Evolutionary conservation across 64 coral and sea anemone species (phyloP).

Genomic region (Stichodactyla mertensii): DNA sequence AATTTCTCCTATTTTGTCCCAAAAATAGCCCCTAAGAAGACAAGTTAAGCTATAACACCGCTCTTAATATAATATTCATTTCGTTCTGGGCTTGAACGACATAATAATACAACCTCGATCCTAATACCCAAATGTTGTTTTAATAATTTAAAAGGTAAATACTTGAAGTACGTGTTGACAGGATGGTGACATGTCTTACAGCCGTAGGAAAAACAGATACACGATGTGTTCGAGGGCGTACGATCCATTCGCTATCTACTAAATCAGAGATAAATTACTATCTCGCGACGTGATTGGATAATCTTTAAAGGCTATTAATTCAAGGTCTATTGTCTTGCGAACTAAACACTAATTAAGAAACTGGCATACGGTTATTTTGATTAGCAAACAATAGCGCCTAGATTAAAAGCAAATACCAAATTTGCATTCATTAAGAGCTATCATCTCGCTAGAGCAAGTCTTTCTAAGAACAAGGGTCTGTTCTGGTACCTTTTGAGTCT

Average conservation of each 20-base stretch:
- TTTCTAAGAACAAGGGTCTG: not conserved
- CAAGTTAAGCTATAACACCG: not conserved
- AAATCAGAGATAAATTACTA: not conserved
- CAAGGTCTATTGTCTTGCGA: conserved; percentile 75
- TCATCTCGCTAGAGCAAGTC: conserved; percentile 3
- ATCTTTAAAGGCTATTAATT: conserved; percentile 85
- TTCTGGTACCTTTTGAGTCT: not conserved
- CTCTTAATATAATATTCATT: not conserved
- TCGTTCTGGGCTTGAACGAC: not conserved
- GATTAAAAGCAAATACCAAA: conserved; percentile 97
- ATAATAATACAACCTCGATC: no score
- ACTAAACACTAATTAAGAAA: conserved; percentile 99
- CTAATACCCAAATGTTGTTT: not conserved
- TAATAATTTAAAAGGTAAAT: conserved; percentile 20
- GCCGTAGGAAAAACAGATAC: not conserved
- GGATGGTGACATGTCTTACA: not conserved
- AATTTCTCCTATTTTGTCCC: conserved; percentile 19
- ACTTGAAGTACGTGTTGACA: conserved; percentile 25
- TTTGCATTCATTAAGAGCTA: conserved; percentile 82
- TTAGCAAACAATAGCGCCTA: conserved; percentile 88
- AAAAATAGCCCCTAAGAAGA: not conserved
- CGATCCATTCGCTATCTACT: not conserved
- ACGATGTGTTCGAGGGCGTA: not conserved
- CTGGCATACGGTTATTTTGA: conserved; percentile 99
- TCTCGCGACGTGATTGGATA: conserved; percentile 59